Base-by-base conservation (phyloP, 2,888 invertebrate genomes). In the Mimumesa dahlbomi region DNA sequence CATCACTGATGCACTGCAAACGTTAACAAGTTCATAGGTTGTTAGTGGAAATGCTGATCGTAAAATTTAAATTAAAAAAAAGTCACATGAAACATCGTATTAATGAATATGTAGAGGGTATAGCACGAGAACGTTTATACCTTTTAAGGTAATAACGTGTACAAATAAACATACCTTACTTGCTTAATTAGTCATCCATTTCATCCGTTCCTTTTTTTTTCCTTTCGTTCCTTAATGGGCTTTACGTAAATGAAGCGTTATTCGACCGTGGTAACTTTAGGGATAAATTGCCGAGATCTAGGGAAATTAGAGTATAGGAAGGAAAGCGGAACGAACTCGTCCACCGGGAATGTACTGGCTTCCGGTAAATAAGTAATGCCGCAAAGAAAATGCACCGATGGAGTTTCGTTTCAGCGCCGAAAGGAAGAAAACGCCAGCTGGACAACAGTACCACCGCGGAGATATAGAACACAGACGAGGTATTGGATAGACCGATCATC, bases 301-400 rank as follows among this genome's bases (percentile, higher is more conserved):
- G 18, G 42, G 21, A 40, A 38, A 52, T 13, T 18, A 14, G 7
- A 1, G 9, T 2, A 9, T 1, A 16, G 3, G 7, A 5, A 14
- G 29, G 34, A 61, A 48, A 56, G 21, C 46, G 25, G 19, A 67
- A 61, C 40, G 52, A 38, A 48, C 22, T 36, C 16, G 56, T 57
- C 52, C 25, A 48, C 36, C n/a, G 16, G 31, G 34, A 61, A 46
- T 34, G 50, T 42, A 63, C 50, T 34, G 5, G 38, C 7, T 14
- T 21, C 34, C 16, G 49, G 40, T 74, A 68, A 67, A 67, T 67
- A 61, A 64, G 61, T 68, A 61, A 72, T 46, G 67, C 31, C 29
- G 16, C 29, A 19, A 38, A 19, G 40, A 36, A 40, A 25, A 21
- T 48, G 31, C 54, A 46, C 18, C 54, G 36, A 31, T 46, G 38